Evolutionary conservation across 1,140 invertebrate species (phyloP), one percentile per base, ranked within the genome.

Genomic region (Conopomorpha cramerella): DNA sequence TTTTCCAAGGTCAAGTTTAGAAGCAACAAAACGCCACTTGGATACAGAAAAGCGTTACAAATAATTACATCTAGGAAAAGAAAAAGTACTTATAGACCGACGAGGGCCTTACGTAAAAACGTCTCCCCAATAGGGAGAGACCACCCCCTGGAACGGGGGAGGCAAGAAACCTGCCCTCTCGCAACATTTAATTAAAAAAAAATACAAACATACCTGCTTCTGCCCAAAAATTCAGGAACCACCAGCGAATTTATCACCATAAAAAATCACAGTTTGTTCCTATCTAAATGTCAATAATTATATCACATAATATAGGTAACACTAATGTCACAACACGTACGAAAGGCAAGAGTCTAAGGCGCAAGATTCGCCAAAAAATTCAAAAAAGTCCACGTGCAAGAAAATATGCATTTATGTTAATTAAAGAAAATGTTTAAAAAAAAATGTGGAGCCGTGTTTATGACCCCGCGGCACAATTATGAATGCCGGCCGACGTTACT

Each of bases 251-350:
- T 60, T 74, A 76, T 76, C 68, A 76, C 71, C 66, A 68, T 57
- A 59, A 55, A 57, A 63, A 67, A 76, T 76, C 71, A 76, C 71
- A 76, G 71, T 76, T 71, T 62, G 66, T 76, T 73, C 64, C 54
- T 74, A 72, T 64, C 50, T 61, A 61, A 62, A 62, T 64, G 66
- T 71, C 65, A 71, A 58, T 67, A 66, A 56, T 67, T 68, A 62
- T 65, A 73, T 73, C 71, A 76, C 71, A 76, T 71, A 65, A 65
- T 64, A 54, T 55, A 55, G 65, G 62, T 76, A 73, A 67, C 71
- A 73, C 68, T 70, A 67, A 46, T 38, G 68, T 76, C 71, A 76
- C 71, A 76, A 76, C 71, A 72, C 67, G 67, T 65, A 57, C 54
- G 45, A 55, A 71, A 72, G 66, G 68, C 66, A 61, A 62, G 53